phyloP scores from a whole-genome alignment of 1,140 invertebrate species.

The Drosophila punjabiensis region DNA sequence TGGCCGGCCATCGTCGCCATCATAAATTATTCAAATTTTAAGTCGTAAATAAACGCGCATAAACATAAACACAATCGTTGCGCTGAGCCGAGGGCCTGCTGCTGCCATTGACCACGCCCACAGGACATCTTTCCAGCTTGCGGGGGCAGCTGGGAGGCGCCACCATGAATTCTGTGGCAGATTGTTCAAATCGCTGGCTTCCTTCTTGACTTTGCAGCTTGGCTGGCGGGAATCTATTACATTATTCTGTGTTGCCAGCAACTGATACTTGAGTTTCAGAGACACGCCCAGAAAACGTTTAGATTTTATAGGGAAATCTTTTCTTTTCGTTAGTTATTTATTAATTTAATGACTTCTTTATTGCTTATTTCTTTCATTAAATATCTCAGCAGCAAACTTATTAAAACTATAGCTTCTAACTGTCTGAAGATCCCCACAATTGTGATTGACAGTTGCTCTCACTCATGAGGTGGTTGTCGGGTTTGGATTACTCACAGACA shows the following conservation, averaged over 20 bases:
- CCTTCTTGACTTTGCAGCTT: constrained; percentile 1
- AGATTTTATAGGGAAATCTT: neutral
- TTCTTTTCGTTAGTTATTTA: neutral
- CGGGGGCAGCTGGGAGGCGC: neutral
- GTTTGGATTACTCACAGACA: neutral
- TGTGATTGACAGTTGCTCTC: constrained; percentile 15
- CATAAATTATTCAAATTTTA: constrained; percentile 81
- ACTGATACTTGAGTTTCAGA: constrained; percentile 9
- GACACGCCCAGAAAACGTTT: constrained; percentile 3
- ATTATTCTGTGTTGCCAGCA: constrained; percentile 31
- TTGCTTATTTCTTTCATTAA: neutral
- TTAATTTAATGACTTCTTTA: neutral
- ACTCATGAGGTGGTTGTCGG: constrained; percentile 9
- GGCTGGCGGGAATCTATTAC: constrained; percentile 19
- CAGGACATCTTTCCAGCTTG: constrained; percentile 30
- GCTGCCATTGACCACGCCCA: constrained; percentile 52
- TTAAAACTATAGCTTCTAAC: neutral
- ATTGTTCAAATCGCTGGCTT: constrained; percentile 43
- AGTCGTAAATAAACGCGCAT: constrained; percentile 79
- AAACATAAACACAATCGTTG: constrained; percentile 70
- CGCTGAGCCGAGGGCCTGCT: constrained; percentile 30
- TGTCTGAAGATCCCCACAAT: neutral
- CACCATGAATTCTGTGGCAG: constrained; percentile 26
- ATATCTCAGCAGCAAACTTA: neutral
- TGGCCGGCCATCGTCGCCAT: constrained; percentile 35